A percentile compares a stretch with the other conserved stretches of the same genome.
These are phyloP conservation scores for Sorex maritimensis DNA, from an alignment of 2,797 vertebrate species.

Conservation along the genomic window DNA sequence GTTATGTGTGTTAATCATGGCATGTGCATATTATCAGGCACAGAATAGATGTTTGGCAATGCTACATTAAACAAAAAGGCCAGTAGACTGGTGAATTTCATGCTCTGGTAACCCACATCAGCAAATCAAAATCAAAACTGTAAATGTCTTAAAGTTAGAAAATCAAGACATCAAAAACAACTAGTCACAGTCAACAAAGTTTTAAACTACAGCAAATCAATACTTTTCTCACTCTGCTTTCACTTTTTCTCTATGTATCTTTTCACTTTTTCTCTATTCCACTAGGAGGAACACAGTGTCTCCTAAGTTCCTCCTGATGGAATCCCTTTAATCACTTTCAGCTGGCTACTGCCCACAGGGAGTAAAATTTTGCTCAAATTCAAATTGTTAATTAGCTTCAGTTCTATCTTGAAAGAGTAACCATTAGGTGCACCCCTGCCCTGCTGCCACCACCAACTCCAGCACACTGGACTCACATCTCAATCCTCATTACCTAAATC, in stretches of 20 bases:
- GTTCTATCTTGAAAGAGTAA: background rate
- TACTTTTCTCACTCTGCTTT: background rate
- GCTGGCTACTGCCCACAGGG: background rate
- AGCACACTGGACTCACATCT: no score
- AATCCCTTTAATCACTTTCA: background rate
- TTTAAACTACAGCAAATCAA: background rate
- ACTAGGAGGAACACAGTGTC: background rate
- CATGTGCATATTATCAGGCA: background rate
- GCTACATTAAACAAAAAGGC: background rate
- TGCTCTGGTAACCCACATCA: background rate
- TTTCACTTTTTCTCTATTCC: background rate
- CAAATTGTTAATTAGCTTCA: background rate
- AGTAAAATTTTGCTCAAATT: background rate
- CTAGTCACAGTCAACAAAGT: background rate
- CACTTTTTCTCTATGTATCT: background rate
- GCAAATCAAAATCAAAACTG: background rate
- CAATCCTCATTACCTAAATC: no score
- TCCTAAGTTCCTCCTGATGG: background rate
- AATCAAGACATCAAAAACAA: background rate
- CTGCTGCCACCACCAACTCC: background rate
- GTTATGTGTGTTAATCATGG: constrained; percentile 2
- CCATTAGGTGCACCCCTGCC: background rate
- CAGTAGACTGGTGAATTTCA: background rate
- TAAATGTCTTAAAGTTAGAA: background rate
- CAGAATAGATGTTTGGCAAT: background rate